Conservation (phyloP, 2,888 invertebrate genomes). For the Lysandra coridon region DNA sequence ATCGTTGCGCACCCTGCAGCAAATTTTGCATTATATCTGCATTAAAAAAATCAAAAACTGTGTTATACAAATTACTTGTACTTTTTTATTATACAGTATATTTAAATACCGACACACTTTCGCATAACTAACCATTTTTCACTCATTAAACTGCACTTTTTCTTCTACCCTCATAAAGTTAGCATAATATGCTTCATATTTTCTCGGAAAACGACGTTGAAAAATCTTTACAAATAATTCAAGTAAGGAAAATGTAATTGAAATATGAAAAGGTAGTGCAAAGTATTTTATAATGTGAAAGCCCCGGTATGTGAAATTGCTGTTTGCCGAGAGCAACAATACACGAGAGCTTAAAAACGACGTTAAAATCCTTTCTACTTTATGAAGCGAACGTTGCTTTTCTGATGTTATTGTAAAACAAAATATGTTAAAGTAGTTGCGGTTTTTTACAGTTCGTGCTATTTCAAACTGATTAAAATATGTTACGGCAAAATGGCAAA, state of each 20-base stretch:
- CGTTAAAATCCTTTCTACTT: not conserved
- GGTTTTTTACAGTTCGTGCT: no score
- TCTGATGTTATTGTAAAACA: not conserved
- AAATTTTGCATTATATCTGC: not conserved
- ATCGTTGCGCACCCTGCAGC: no score
- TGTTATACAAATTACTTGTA: not conserved
- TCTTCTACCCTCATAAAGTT: not conserved
- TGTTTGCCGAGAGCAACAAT: not conserved
- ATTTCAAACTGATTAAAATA: no score
- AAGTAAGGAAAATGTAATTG: slow-evolving; percentile 1
- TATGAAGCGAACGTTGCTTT: not conserved
- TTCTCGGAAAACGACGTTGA: not conserved
- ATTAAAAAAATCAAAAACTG: not conserved
- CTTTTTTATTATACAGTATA: not conserved
- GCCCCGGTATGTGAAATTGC: not conserved
- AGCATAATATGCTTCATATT: not conserved
- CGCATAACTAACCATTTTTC: not conserved
- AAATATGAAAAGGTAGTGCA: slow-evolving; percentile 1
- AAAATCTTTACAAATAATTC: slow-evolving; percentile 12
- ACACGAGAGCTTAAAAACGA: not conserved
- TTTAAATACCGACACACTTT: not conserved
- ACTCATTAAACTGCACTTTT: not conserved
- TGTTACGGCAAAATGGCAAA: no score
- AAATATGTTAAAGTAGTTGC: not conserved
- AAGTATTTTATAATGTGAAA: not conserved